Conservation (phyloP, 2,113 vertebrate genomes). For the Cheirogaleus medius region DNA sequence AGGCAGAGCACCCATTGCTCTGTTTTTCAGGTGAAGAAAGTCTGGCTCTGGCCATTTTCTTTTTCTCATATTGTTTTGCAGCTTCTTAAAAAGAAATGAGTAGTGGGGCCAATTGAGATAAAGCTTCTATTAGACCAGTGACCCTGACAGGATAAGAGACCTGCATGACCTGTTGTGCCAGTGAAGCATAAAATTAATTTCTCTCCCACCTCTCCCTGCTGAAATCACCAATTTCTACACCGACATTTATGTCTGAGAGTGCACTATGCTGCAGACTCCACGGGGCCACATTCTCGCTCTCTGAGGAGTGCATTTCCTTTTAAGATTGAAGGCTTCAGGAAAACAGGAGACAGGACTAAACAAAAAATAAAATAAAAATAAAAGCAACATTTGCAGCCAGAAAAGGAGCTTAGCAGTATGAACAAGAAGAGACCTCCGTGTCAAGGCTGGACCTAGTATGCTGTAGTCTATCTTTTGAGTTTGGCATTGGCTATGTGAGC, state of each 20-base stretch:
- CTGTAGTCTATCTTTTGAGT: background rate
- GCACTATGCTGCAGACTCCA: background rate
- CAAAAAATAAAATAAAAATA: background rate
- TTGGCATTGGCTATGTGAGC: background rate
- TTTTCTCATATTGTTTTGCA: background rate
- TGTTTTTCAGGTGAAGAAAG: background rate
- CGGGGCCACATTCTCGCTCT: background rate
- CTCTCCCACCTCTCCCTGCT: background rate
- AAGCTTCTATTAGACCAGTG: background rate
- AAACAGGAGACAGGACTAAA: background rate
- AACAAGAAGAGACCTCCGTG: too few species aligned
- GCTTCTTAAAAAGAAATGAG: conserved; percentile 1
- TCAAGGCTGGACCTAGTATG: background rate
- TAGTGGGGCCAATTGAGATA: background rate
- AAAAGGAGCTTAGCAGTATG: background rate
- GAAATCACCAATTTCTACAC: background rate
- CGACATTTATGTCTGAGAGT: background rate
- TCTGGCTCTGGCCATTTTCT: background rate
- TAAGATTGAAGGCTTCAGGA: background rate
- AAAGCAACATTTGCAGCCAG: background rate
- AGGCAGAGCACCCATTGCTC: background rate
- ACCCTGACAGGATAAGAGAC: background rate
- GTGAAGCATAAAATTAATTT: background rate
- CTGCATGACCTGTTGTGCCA: background rate
- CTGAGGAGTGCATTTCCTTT: background rate